Conservation (phyloP, 2,797 vertebrate genomes). For the Catamblyrhynchus diadema region DNA sequence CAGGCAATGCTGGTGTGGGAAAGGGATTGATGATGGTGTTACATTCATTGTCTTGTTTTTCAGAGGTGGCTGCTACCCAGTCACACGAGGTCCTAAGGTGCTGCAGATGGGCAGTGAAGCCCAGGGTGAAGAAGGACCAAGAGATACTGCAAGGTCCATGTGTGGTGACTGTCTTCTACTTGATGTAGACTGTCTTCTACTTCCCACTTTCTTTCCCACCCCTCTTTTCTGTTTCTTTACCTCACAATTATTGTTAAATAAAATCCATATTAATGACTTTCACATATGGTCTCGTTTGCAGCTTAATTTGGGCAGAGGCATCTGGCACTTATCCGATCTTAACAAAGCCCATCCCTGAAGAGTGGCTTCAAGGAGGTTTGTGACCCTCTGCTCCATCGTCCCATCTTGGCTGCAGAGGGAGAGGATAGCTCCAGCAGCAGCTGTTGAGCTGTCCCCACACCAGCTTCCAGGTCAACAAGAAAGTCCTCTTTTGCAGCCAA, state of each 20-base stretch:
- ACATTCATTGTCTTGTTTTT: background rate
- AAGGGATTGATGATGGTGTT: background rate
- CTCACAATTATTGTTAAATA: background rate
- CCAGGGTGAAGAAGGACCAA: background rate
- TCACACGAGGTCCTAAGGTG: accelerated
- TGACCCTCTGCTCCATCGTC: background rate
- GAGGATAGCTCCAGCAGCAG: accelerated
- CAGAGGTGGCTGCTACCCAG: background rate
- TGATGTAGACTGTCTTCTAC: background rate
- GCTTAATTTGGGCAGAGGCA: background rate
- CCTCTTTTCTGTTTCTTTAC: background rate
- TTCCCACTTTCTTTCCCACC: accelerated
- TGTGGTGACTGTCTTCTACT: background rate
- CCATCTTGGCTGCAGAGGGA: background rate
- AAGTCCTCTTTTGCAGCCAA: background rate
- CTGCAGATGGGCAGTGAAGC: background rate
- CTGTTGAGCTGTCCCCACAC: background rate
- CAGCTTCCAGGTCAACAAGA: background rate
- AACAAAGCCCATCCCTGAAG: background rate
- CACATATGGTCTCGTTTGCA: background rate
- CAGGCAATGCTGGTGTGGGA: background rate
- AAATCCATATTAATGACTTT: background rate
- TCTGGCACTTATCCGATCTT: background rate
- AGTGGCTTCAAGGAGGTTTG: background rate
- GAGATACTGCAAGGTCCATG: background rate